Base-by-base conservation (phyloP, 2,797 vertebrate species). In the Hirundo rustica region DNA sequence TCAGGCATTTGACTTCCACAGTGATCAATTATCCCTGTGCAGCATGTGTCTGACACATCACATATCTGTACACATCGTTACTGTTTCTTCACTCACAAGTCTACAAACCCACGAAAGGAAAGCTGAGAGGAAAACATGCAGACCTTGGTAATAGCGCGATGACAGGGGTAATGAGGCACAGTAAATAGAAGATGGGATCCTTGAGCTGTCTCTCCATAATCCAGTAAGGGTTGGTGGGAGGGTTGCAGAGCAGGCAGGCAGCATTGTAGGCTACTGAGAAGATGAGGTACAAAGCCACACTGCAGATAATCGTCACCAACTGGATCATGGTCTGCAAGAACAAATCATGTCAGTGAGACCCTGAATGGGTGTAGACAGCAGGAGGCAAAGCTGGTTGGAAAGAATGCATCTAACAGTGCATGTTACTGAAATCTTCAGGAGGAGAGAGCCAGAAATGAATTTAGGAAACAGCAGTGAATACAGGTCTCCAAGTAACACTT, bases 61-160 rank as follows among this genome's bases (percentile, higher is more conserved):
- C 22, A 1, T 9, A 17, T 23, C 71, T 26, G 13, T 16, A 30
- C 23, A 26, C 34, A 17, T 8, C 1, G 0, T 10, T 8, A 5
- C 1, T 38, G 18, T 15, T 42, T 27, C 72, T 60, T 60, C 54
- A 21, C 44, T 53, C 16, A 29, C 40, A 11, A 13, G 13, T 16
- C 57, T 62, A 10, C 62, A 65, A 30, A 74, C 21, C 15, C 64
- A 34, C 32, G 20, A 13, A 50, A 47, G 2, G 8, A 58, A 66
- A 54, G 32, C 0, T 0, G n/a, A 51, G 48, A 71, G 57, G 68
- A 70, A n/a, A 64, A 15, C 3, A 13, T 19, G 32, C 94, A 87
- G 98, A 99, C 99, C 99, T 99, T 87, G 99, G 99, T 75, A 99
- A 82, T 78, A 99, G 98, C 3, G 99, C 99, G 12, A 97, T 89